Conservation (phyloP, 2,797 vertebrate species). For the Sebastiscus tertius region DNA sequence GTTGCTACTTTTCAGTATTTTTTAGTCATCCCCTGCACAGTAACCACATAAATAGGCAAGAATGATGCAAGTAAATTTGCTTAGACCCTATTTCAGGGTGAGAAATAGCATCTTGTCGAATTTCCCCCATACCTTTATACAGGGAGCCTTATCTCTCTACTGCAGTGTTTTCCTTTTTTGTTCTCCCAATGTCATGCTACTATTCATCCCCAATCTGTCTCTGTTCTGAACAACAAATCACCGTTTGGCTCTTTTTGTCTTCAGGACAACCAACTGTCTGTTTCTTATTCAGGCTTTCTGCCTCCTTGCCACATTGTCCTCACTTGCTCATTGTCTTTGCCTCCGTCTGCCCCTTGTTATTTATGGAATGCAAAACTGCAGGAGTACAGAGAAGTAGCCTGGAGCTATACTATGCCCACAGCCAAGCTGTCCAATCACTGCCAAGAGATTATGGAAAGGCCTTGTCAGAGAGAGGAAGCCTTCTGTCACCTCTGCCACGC, state of each 20-base stretch:
- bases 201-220: slow-evolving; percentile 83
- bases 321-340: slow-evolving; percentile 76
- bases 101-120: slow-evolving; percentile 66
- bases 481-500: slow-evolving; percentile 59
- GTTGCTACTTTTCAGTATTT: slow-evolving; percentile 9
- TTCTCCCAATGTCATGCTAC: slow-evolving; percentile 83
- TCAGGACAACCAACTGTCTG: slow-evolving; percentile 78
- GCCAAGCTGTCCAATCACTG: slow-evolving; percentile 54
- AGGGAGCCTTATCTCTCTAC: slow-evolving; percentile 77
- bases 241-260: slow-evolving; percentile 83
- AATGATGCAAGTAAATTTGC: slow-evolving; percentile 64
- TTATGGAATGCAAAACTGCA: slow-evolving; percentile 73
- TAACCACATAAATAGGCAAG: slow-evolving; percentile 35
- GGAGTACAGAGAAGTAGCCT: slow-evolving; percentile 58
- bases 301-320: slow-evolving; percentile 78
- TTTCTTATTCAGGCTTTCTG: slow-evolving; percentile 80
- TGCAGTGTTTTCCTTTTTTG: slow-evolving; percentile 83
- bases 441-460: slow-evolving; percentile 64
- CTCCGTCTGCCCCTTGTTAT: slow-evolving; percentile 76
- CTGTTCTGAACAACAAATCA: slow-evolving; percentile 84
- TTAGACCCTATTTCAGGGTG: slow-evolving; percentile 55
- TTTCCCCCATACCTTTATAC: slow-evolving; percentile 67
- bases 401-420: slow-evolving; percentile 52
- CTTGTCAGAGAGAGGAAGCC: slow-evolving; percentile 54
- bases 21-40: slow-evolving; percentile 26